These are phyloP conservation scores for Heterocephalus glaber DNA, from an alignment of 2,113 vertebrate species.

Conservation along the genomic window DNA sequence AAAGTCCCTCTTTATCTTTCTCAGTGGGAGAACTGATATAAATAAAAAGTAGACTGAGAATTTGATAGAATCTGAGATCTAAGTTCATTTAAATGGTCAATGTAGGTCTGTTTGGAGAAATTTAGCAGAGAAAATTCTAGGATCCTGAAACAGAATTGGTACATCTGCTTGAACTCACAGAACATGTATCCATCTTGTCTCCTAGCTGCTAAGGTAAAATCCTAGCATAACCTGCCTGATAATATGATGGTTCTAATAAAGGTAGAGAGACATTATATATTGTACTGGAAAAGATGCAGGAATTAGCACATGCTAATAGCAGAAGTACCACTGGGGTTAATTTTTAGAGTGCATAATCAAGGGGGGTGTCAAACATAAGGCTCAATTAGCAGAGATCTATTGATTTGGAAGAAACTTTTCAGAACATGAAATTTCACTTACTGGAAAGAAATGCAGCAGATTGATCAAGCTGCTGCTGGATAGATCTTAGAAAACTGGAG, in stretches of 20 bases:
- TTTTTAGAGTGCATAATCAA: not conserved
- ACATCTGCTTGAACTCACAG: not conserved
- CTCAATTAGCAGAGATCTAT: not conserved
- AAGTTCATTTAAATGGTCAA: not conserved
- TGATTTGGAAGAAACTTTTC: not conserved
- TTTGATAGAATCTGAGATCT: not conserved
- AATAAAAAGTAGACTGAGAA: not conserved
- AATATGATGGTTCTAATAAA: not conserved
- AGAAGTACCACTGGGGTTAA: not conserved
- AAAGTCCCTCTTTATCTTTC: not conserved
- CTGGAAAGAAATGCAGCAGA: not conserved
- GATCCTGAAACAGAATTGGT: not conserved
- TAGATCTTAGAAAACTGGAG: not conserved
- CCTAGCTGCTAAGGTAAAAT: not conserved
- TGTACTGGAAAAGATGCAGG: not conserved
- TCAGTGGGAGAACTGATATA: not conserved
- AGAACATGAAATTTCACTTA: not conserved
- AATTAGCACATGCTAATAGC: not conserved
- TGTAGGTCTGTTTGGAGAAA: not conserved
- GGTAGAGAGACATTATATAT: not conserved
- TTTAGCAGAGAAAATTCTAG: not conserved
- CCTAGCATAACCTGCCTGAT: not conserved
- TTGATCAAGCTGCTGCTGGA: not conserved
- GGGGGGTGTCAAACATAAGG: not conserved
- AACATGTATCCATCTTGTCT: not conserved